These are phyloP conservation scores for Trinorchestia longiramus DNA, from an alignment of 1,140 invertebrate genomes.

Conservation along the genomic window DNA sequence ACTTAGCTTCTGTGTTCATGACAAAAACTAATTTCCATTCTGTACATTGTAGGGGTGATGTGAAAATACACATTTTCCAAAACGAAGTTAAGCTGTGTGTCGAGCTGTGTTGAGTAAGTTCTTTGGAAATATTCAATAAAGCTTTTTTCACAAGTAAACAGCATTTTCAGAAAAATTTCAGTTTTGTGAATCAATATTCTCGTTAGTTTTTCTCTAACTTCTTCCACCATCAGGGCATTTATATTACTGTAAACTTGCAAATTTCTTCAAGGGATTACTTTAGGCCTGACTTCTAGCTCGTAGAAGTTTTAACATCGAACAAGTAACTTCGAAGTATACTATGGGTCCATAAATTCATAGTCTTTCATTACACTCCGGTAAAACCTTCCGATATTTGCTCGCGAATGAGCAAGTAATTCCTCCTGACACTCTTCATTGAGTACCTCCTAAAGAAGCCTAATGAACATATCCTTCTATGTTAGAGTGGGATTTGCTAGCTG, in stretches of 20 bases:
- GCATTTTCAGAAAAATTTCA: neutral
- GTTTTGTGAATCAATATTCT: neutral
- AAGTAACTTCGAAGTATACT: neutral
- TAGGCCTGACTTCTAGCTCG: neutral
- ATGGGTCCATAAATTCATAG: neutral
- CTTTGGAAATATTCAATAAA: neutral
- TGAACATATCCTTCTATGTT: neutral
- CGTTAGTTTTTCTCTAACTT: neutral
- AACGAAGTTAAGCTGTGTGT: neutral
- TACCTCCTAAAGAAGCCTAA: neutral
- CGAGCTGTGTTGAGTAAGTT: neutral
- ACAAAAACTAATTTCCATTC: neutral
- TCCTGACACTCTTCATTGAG: neutral
- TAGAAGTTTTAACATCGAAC: neutral
- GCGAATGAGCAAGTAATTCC: neutral
- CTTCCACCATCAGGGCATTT: neutral
- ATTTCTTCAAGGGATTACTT: neutral
- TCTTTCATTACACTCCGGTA: neutral
- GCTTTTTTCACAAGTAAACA: neutral
- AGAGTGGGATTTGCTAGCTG: neutral
- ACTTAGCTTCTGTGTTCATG: neutral
- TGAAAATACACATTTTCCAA: neutral
- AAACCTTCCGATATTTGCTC: neutral
- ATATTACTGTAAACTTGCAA: neutral
- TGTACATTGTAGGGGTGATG: neutral